A percentile compares a stretch with the other conserved stretches of the same genome.
phyloP scores from a whole-genome alignment of 2,797 vertebrate species.

The Alcedo atthis region DNA sequence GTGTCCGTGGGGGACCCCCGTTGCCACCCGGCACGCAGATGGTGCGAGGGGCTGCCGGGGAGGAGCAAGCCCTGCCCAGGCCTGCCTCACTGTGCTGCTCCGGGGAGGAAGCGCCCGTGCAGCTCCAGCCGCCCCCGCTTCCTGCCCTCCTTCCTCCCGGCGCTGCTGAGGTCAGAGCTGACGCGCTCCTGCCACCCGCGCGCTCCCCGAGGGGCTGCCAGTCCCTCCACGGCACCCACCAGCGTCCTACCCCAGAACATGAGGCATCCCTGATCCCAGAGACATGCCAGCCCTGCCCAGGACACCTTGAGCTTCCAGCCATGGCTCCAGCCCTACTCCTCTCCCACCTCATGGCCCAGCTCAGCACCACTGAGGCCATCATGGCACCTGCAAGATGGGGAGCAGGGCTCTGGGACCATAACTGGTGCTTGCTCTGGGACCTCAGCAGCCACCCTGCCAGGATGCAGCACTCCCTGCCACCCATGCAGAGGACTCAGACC shows the following conservation, averaged over 20 bases:
- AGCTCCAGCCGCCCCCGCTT: conserved; percentile 26
- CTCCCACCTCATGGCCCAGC: fast-evolving
- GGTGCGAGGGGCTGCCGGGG: not conserved
- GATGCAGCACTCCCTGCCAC: not conserved
- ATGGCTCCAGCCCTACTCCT: not conserved
- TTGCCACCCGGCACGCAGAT: fast-evolving
- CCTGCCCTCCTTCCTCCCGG: conserved; percentile 37
- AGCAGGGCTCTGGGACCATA: not conserved
- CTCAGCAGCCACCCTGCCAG: fast-evolving
- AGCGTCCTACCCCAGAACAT: fast-evolving
- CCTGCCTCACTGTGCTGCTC: not conserved
- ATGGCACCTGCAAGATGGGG: fast-evolving
- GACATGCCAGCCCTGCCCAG: fast-evolving
- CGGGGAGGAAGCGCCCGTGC: conserved; percentile 33
- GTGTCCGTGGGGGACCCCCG: fast-evolving
- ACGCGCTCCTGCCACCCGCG: not conserved
- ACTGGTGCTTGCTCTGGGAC: fast-evolving
- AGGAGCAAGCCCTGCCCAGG: not conserved
- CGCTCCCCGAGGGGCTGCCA: not conserved
- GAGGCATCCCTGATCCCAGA: no score
- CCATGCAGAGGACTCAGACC: not conserved
- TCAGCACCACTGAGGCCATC: fast-evolving
- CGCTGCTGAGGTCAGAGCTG: conserved; percentile 31
- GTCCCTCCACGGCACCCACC: not conserved
- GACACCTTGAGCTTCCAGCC: fast-evolving